phyloP scores from a whole-genome alignment of 2,797 vertebrate species.

The Anolis apletophallus region DNA sequence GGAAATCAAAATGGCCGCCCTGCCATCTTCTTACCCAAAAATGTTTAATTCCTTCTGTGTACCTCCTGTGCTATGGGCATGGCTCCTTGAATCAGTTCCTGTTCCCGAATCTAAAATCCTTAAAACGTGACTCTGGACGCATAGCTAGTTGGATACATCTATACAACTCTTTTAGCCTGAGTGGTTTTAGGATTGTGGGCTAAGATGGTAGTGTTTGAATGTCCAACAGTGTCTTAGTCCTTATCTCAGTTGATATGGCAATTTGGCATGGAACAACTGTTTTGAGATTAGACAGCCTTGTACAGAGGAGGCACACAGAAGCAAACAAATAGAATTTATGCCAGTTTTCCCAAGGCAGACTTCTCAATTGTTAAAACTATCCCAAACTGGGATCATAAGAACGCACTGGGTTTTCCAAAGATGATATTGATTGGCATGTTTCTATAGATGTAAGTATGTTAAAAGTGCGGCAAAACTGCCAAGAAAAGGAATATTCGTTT shows the following conservation, averaged over 20 bases:
- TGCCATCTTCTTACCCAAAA: not conserved
- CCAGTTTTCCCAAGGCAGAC: not conserved
- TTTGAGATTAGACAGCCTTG: not conserved
- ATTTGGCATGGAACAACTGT: too few species aligned
- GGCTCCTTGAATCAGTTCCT: not conserved
- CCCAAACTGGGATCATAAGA: not conserved
- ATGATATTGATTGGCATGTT: not conserved
- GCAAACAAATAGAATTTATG: not conserved
- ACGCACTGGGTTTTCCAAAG: not conserved
- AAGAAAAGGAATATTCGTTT: not conserved
- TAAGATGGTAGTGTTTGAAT: not conserved
- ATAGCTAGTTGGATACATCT: too few species aligned
- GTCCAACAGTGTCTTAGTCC: not conserved
- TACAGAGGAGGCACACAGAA: not conserved
- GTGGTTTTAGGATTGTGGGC: not conserved
- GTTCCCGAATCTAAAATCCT: not conserved
- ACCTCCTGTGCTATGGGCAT: not conserved
- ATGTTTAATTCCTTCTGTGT: not conserved
- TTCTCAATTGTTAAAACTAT: not conserved
- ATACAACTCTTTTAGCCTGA: not conserved
- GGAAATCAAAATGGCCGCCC: not conserved
- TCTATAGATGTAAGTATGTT: not conserved
- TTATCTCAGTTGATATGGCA: too few species aligned
- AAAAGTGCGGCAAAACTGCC: not conserved
- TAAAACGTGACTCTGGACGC: not conserved